These are phyloP conservation scores for Clarias platycephalus DNA, from an alignment of 2,797 vertebrate species.

Conservation along the genomic window DNA sequence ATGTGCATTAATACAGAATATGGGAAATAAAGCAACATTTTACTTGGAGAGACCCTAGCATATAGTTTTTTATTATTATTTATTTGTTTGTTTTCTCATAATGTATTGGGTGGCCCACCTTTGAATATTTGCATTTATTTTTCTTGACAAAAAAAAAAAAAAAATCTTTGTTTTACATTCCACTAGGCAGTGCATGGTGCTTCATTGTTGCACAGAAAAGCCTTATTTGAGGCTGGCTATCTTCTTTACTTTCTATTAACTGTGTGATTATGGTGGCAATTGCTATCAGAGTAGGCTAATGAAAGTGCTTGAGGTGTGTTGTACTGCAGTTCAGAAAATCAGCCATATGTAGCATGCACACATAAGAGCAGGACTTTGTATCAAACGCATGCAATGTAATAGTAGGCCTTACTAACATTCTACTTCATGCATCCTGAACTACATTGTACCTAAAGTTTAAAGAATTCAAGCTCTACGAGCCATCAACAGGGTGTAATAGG, in stretches of 20 bases:
- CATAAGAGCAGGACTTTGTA: neutral
- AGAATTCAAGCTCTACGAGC: neutral
- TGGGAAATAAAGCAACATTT: neutral
- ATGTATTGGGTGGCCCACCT: neutral
- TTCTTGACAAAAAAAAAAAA: too few species aligned
- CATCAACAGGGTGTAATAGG: neutral
- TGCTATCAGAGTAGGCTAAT: neutral
- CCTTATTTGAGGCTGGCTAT: neutral
- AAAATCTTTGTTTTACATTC: neutral
- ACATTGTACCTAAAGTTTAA: neutral
- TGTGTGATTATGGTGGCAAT: neutral
- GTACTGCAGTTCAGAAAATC: neutral
- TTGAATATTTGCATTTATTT: neutral
- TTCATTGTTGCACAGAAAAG: neutral
- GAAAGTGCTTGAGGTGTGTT: too few species aligned
- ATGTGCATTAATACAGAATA: neutral
- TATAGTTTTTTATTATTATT: too few species aligned
- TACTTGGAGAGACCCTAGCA: neutral
- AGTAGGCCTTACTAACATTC: neutral
- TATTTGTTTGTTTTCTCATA: neutral
- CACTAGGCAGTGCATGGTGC: neutral
- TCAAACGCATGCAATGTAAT: neutral
- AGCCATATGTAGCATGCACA: neutral
- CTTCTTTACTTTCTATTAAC: neutral
- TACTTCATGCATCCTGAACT: neutral